Percentiles rank a stretch among this genome's conserved stretches.
These are phyloP conservation scores for Syndactyla subalaris DNA, from an alignment of 2,797 vertebrate species.

Conservation along the genomic window DNA sequence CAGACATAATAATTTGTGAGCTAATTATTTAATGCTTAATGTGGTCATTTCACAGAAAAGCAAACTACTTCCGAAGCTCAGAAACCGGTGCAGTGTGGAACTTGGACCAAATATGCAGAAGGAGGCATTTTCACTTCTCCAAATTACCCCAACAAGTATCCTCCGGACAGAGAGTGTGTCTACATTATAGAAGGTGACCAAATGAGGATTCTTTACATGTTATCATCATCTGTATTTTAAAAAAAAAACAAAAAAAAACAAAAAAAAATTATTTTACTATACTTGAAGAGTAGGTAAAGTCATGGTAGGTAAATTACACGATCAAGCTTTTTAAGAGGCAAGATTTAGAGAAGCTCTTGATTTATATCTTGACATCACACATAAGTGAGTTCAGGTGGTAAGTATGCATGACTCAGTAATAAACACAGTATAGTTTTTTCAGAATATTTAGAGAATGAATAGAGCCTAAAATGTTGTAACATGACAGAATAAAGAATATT, in stretches of 20 bases:
- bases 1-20: neutral
- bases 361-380: neutral
- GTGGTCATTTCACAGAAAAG: slow-evolving; percentile 82
- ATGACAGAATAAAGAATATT: neutral
- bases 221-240: neutral
- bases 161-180: slow-evolving; percentile 95
- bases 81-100: slow-evolving; percentile 94
- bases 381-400: neutral
- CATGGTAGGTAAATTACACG: neutral
- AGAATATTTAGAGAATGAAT: neutral
- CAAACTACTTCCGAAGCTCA: slow-evolving; percentile 92
- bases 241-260: neutral
- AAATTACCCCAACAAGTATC: slow-evolving; percentile 98
- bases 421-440: neutral
- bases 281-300: neutral
- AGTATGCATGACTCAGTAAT: neutral
- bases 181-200: slow-evolving; percentile 98
- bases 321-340: neutral
- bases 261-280: neutral
- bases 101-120: slow-evolving; percentile 95
- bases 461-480: neutral
- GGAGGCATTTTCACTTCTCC: slow-evolving; percentile 98
- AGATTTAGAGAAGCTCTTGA: neutral
- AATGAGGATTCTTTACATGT: neutral
- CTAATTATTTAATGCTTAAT: neutral